Conservation (phyloP, 2,797 vertebrate genomes). For the Chelidonichthys spinosus region DNA sequence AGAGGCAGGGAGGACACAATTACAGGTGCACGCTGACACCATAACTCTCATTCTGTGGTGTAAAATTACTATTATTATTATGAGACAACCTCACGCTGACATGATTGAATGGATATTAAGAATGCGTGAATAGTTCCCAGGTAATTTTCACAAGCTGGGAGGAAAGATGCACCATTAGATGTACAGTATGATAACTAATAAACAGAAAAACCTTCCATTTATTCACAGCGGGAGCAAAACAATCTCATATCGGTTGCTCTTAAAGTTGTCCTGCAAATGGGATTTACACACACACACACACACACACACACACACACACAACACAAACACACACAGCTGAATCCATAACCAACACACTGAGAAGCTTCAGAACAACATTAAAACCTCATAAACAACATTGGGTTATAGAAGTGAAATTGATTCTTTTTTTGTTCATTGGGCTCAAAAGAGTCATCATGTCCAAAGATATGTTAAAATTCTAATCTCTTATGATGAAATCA, state of each 20-base stretch:
- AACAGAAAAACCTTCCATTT: not conserved
- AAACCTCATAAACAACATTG: no score
- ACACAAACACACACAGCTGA: no score
- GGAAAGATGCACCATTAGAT: conserved; percentile 16
- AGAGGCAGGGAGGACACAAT: conserved; percentile 2
- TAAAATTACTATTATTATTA: conserved; percentile 63
- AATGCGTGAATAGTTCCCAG: conserved; percentile 30
- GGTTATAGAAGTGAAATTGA: no score
- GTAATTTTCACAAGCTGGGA: conserved; percentile 27
- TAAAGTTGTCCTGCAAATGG: not conserved
- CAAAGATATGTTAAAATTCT: no score
- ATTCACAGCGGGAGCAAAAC: not conserved
- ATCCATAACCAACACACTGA: no score
- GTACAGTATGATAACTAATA: conserved; percentile 1
- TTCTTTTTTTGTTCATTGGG: no score
- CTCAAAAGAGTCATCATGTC: no score
- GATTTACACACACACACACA: no score
- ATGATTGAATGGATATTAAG: conserved; percentile 45
- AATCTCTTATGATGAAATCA: no score
- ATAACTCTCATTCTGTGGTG: conserved; percentile 32
- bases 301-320: no score
- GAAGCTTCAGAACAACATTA: no score
- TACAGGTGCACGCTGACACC: conserved; percentile 60
- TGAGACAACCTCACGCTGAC: conserved; percentile 49
- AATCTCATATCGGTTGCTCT: not conserved